These are phyloP conservation scores for Epinephelus cyanopodus DNA, from an alignment of 2,113 vertebrate species.

Conservation along the genomic window DNA sequence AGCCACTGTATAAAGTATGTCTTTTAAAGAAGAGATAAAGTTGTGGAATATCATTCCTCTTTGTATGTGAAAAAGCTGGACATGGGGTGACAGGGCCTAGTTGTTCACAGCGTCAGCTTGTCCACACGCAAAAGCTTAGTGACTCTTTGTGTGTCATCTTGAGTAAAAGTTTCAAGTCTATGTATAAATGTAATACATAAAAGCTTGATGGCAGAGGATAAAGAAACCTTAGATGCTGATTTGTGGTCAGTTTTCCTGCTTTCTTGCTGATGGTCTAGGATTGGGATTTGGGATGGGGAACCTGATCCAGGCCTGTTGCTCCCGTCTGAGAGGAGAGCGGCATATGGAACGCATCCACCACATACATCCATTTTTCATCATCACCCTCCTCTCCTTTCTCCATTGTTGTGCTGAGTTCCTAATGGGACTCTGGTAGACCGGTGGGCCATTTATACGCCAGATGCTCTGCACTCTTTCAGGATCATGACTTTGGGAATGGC, in stretches of 20 bases:
- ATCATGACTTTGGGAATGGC: slow-evolving; percentile 29
- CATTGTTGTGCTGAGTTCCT: slow-evolving; percentile 69
- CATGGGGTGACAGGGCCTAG: neutral
- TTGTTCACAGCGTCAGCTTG: neutral
- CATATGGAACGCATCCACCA: slow-evolving; percentile 78
- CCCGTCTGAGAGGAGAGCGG: slow-evolving; percentile 52
- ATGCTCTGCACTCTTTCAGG: slow-evolving; percentile 55
- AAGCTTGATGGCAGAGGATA: slow-evolving; percentile 49
- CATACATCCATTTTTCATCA: slow-evolving; percentile 81
- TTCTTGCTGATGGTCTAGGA: slow-evolving; percentile 57
- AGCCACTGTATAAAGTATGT: neutral
- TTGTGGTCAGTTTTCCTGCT: slow-evolving; percentile 62
- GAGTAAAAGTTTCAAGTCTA: slow-evolving; percentile 32
- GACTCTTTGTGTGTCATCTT: slow-evolving; percentile 16
- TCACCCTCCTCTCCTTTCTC: slow-evolving; percentile 67
- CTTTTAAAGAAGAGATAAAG: neutral
- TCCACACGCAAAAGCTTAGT: neutral
- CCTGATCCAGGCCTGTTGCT: slow-evolving; percentile 66
- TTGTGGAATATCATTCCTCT: neutral
- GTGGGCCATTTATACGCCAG: slow-evolving; percentile 20
- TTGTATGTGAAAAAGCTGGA: neutral
- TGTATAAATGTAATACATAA: slow-evolving; percentile 32
- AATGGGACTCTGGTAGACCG: slow-evolving; percentile 62
- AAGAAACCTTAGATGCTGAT: slow-evolving; percentile 60
- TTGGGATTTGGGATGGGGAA: slow-evolving; percentile 66